phyloP scores from a whole-genome alignment of 2,888 invertebrate species.

The Kuschelorhynchus macadamiae region DNA sequence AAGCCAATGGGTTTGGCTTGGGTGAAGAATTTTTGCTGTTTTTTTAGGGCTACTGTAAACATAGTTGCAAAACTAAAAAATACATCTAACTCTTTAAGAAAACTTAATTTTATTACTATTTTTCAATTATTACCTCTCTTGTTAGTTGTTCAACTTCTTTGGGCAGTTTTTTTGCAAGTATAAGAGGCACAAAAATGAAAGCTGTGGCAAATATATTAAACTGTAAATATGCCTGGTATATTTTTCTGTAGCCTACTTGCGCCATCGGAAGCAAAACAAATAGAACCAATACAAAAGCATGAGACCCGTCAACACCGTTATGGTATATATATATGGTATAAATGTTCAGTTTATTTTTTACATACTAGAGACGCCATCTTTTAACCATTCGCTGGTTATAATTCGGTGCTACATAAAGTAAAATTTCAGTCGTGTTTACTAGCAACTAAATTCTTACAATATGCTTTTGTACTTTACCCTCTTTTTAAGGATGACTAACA shows the following conservation, averaged over 20 bases:
- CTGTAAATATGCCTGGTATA: slow-evolving; percentile 30
- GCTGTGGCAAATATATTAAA: slow-evolving; percentile 28
- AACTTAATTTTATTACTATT: slow-evolving; percentile 12
- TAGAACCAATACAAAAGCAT: too few species aligned
- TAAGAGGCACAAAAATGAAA: slow-evolving; percentile 36
- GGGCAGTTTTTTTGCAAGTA: slow-evolving; percentile 36
- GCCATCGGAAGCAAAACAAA: slow-evolving; percentile 22
- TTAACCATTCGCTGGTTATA: too few species aligned
- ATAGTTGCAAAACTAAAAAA: slow-evolving; percentile 25
- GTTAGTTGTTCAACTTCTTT: slow-evolving; percentile 33
- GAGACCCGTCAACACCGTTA: too few species aligned
- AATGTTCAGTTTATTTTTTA: too few species aligned
- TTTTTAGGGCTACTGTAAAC: slow-evolving; percentile 4
- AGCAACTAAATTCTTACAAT: too few species aligned
- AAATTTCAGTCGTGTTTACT: too few species aligned
- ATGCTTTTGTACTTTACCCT: too few species aligned
- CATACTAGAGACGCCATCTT: too few species aligned
- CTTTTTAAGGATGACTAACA: too few species aligned
- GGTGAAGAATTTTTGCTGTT: slow-evolving; percentile 31
- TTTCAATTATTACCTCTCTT: slow-evolving; percentile 26
- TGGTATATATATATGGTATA: too few species aligned
- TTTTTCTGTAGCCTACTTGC: slow-evolving; percentile 18
- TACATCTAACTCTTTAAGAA: slow-evolving; percentile 20
- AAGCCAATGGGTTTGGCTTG: slow-evolving; percentile 35
- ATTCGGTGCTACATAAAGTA: too few species aligned